Evolutionary conservation across 2,113 vertebrate genomes (phyloP).

Genomic region (Prionailurus bengalensis): DNA sequence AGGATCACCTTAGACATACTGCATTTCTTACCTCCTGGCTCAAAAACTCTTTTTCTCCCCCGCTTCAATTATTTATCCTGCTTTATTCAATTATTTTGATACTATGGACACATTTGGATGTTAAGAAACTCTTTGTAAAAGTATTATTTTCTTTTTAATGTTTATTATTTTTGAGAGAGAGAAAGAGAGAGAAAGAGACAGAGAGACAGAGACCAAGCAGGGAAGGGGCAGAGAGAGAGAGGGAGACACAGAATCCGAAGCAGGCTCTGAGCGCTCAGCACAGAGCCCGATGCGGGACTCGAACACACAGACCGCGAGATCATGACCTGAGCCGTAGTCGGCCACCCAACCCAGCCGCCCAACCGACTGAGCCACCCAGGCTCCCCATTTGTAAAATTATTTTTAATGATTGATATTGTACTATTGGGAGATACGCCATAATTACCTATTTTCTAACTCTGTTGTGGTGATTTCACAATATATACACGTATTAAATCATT

Average conservation of each 20-base stretch:
- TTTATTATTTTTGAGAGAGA: no score
- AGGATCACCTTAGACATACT: not conserved
- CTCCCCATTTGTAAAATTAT: not conserved
- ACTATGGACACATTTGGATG: constrained; percentile 3
- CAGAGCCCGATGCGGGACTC: no score
- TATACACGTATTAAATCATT: not conserved
- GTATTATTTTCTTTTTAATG: constrained; percentile 57
- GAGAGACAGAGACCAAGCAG: no score
- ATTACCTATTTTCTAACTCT: constrained; percentile 40
- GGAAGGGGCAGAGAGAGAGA: no score
- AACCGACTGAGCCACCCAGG: no score
- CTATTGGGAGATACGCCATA: not conserved
- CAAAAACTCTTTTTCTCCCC: not conserved
- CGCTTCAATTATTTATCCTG: not conserved
- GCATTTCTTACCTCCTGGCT: not conserved
- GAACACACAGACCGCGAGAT: no score
- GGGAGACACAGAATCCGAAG: no score
- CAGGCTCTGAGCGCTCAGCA: no score
- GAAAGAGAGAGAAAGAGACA: no score
- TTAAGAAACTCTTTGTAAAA: constrained; percentile 60
- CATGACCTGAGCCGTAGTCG: no score
- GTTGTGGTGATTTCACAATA: not conserved
- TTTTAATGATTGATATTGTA: constrained; percentile 61
- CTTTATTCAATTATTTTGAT: constrained; percentile 63
- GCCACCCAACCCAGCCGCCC: no score